Base-by-base conservation (phyloP, 1,140 invertebrate species). In the Chironomus tepperi region DNA sequence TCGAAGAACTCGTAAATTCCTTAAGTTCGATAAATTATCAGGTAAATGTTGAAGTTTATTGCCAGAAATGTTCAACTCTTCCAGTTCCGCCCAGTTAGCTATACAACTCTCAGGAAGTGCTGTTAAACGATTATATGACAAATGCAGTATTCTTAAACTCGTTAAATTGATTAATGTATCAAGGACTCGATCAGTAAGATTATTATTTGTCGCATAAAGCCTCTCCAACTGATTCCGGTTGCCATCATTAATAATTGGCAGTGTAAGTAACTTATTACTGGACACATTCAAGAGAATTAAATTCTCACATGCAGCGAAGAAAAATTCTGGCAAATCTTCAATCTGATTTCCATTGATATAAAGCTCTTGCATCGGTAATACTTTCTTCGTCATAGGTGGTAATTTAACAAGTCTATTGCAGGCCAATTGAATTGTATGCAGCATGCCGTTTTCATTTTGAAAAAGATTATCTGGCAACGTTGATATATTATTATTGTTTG, bases 51-150 rank as follows among this genome's bases (percentile, higher is more conserved):
- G 86, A 74, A 95, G 83, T 81, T 89, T 87, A 81, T 95, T 95
- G 24, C 93, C 93, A 10, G 92, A 94, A 15, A 95, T 77, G 1
- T 94, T 89, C 8, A 95, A 80, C 81, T 94, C 92, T 83, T 94
- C 91, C 76, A 95, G 83, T 75, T 93, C 89, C 3, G 85, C 83
- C 91, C 92, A 94, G 75, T 87, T 88, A 34, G 85, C 85, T 57
- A 91, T 86, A 78, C 91, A 92, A 78, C 88, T 89, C 77, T 93
- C 90, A 1, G 91, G 90, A 74, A 95, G 81, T 16, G 84, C 86
- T 5, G 89, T 89, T 18, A 94, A 84, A 72, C 88, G 88, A 79
- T 94, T 95, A 77, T 94, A 93, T 15, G 91, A 91, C 18, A 91
- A 84, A 78, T 94, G 91, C 21, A 95, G 82, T 67, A 89, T 86